Evolutionary conservation across 2,113 vertebrate species (phyloP).

Genomic region (Sturnira hondurensis): DNA sequence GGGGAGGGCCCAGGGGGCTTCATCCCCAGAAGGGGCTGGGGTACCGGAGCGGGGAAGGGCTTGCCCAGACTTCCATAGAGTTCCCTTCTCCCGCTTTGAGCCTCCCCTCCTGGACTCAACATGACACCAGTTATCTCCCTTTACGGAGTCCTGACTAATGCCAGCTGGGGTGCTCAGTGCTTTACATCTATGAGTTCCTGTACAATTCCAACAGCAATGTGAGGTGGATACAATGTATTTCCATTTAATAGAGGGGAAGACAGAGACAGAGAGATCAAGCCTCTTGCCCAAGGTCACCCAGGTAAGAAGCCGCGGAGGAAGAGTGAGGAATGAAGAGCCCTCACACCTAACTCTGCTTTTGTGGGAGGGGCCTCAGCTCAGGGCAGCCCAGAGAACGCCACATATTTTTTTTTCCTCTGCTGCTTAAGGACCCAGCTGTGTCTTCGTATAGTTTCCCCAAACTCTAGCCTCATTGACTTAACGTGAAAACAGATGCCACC

Average conservation of each 20-base stretch:
- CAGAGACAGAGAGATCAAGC: neutral
- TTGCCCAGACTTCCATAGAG: neutral
- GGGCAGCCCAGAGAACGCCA: neutral
- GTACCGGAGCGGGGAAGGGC: neutral
- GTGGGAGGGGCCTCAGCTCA: neutral
- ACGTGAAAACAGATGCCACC: neutral
- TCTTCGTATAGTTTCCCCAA: neutral
- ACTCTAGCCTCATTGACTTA: neutral
- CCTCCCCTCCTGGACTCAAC: neutral
- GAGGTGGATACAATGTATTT: neutral
- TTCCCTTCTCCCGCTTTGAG: neutral
- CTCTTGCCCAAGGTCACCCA: neutral
- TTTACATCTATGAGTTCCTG: neutral
- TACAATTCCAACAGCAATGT: neutral
- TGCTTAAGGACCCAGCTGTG: neutral
- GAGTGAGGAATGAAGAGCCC: neutral
- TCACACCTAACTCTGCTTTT: neutral
- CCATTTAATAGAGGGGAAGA: neutral
- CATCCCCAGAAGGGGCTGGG: neutral
- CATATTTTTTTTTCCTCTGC: neutral
- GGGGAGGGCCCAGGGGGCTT: neutral
- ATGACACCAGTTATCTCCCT: neutral
- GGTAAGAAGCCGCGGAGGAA: neutral
- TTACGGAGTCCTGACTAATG: neutral
- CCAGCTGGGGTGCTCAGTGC: neutral